Conservation (phyloP, 2,888 invertebrate species). For the Nysson spinosus region DNA sequence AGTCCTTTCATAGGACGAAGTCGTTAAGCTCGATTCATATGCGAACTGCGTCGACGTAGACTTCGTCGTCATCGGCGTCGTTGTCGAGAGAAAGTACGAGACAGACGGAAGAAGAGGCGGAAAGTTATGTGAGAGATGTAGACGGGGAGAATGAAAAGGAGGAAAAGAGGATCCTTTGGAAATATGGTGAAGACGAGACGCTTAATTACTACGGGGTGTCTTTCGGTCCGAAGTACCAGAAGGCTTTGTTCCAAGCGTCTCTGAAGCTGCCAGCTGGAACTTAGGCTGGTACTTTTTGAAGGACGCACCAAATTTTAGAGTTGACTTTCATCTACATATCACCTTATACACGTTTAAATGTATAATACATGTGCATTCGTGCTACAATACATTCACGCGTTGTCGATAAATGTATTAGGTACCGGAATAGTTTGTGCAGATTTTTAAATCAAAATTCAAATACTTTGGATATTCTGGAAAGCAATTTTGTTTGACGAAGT, state of each 20-base stretch:
- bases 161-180: background rate
- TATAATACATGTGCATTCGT: too few relatives aligned
- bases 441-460: too few relatives aligned
- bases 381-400: too few relatives aligned
- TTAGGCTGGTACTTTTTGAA: conserved; percentile 1
- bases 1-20: conserved; percentile 17
- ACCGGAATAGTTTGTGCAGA: too few relatives aligned
- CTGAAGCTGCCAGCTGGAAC: conserved; percentile 4
- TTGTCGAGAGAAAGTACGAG: background rate
- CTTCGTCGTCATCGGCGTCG: conserved; percentile 1
- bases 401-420: too few relatives aligned
- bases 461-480: too few relatives aligned
- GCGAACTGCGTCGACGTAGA: conserved; percentile 19
- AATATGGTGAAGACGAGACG: conserved; percentile 15
- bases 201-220: conserved; percentile 27
- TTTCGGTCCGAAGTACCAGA: background rate
- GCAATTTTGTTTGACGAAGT: too few relatives aligned
- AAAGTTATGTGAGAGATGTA: background rate
- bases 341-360: background rate
- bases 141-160: background rate
- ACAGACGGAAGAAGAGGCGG: background rate
- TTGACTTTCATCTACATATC: background rate
- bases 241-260: conserved; percentile 18
- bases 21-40: conserved; percentile 46
- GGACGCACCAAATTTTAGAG: background rate